Evolutionary conservation across 2,113 vertebrate species (phyloP).

Genomic region (Ptychochromis oligacanthus): DNA sequence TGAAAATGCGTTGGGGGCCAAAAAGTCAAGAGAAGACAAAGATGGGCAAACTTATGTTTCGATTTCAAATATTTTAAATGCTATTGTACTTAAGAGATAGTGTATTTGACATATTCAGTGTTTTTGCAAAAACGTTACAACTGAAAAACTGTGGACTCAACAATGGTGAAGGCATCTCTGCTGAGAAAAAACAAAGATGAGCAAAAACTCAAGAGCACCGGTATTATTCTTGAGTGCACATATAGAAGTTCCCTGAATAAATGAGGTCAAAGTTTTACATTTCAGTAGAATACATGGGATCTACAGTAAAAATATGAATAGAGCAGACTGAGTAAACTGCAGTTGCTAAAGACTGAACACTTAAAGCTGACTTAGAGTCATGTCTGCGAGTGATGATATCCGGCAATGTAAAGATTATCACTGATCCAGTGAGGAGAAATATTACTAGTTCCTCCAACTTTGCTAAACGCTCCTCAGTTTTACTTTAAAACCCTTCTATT

Average conservation of each 20-base stretch:
- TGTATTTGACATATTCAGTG: neutral
- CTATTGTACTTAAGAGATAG: neutral
- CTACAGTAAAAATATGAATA: slow-evolving; percentile 29
- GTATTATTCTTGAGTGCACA: slow-evolving; percentile 58
- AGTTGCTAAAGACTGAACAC: slow-evolving; percentile 35
- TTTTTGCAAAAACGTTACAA: neutral
- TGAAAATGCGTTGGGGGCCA: slow-evolving; percentile 14
- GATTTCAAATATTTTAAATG: slow-evolving; percentile 22
- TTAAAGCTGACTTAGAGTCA: slow-evolving; percentile 46
- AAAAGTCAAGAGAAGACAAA: neutral
- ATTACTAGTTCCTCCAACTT: slow-evolving; percentile 55
- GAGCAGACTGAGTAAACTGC: slow-evolving; percentile 44
- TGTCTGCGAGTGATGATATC: slow-evolving; percentile 38
- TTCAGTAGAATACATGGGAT: slow-evolving; percentile 38
- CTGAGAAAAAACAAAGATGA: slow-evolving; percentile 28
- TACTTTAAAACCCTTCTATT: slow-evolving; percentile 42
- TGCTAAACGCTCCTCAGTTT: slow-evolving; percentile 57
- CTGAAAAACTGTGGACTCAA: neutral
- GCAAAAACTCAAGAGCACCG: slow-evolving; percentile 57
- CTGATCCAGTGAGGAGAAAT: slow-evolving; percentile 38
- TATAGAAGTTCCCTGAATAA: slow-evolving; percentile 31
- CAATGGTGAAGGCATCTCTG: slow-evolving; percentile 7
- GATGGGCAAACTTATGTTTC: neutral
- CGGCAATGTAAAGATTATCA: slow-evolving; percentile 42
- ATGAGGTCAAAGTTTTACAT: slow-evolving; percentile 45